Conservation (phyloP, 2,113 vertebrate genomes). For the Athene noctua region DNA sequence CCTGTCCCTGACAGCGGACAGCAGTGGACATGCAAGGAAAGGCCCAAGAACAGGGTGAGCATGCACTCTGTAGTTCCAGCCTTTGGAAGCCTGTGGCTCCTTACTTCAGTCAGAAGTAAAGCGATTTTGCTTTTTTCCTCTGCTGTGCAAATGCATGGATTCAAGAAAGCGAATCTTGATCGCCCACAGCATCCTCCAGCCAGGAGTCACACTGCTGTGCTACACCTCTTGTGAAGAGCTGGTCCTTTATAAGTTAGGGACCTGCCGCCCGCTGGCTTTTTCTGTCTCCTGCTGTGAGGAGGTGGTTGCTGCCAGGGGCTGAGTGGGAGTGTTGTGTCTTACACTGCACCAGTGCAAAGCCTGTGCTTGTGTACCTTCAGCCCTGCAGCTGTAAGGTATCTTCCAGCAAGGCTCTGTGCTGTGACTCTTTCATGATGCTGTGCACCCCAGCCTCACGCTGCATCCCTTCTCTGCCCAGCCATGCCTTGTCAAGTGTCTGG, state of each 20-base stretch:
- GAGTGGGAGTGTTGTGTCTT: neutral
- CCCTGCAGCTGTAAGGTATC: neutral
- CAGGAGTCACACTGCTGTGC: fast-evolving
- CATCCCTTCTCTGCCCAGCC: neutral
- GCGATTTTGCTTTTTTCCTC: neutral
- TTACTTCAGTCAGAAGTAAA: neutral
- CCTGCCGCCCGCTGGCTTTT: neutral
- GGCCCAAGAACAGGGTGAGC: neutral
- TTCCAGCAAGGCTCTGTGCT: neutral
- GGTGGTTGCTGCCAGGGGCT: neutral
- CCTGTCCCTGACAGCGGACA: neutral
- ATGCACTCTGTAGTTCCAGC: neutral
- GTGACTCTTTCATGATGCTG: neutral
- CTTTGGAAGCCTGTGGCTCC: neutral
- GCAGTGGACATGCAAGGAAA: neutral
- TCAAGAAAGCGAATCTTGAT: neutral
- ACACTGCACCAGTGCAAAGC: neutral
- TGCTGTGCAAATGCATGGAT: neutral
- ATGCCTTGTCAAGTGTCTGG: neutral
- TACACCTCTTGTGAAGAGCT: neutral
- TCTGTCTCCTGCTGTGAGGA: neutral
- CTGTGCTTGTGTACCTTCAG: neutral
- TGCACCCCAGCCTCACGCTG: neutral
- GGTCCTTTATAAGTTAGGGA: neutral
- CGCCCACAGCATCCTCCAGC: neutral